Conservation (phyloP, 2,797 vertebrate genomes). For the Anas acuta region DNA sequence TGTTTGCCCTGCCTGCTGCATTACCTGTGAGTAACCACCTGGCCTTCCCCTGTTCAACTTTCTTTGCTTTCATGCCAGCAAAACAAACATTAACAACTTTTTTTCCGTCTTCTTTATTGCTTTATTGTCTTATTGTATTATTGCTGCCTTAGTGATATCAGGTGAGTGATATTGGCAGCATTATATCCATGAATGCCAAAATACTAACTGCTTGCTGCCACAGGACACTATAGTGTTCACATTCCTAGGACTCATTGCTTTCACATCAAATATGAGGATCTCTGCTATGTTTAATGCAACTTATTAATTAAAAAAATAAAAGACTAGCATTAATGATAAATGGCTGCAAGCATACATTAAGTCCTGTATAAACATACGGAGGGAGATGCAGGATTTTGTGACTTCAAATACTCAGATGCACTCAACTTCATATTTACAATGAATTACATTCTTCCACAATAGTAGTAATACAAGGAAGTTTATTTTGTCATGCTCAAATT, state of each 20-base stretch:
- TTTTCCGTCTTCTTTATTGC: background rate
- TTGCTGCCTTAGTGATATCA: background rate
- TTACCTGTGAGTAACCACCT: background rate
- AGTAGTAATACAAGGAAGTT: conserved; percentile 68
- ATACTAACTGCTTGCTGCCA: background rate
- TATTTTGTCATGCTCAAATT: conserved; percentile 60
- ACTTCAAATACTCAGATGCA: background rate
- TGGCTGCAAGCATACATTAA: background rate
- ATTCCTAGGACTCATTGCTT: background rate
- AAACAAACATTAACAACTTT: background rate
- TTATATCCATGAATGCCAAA: background rate
- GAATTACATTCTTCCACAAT: conserved; percentile 53
- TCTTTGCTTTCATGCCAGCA: background rate
- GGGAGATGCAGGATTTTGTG: background rate
- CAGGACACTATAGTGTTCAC: background rate
- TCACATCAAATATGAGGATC: background rate
- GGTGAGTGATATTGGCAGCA: background rate
- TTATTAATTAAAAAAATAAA: background rate
- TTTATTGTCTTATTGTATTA: background rate
- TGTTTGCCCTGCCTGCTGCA: rapidly evolving
- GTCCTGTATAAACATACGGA: background rate
- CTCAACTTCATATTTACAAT: conserved; percentile 33
- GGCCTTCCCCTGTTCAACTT: background rate
- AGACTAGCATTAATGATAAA: background rate
- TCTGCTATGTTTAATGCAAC: background rate